These are phyloP conservation scores for Pogonomyrmex californicus DNA, from an alignment of 1,140 invertebrate species.

Conservation along the genomic window DNA sequence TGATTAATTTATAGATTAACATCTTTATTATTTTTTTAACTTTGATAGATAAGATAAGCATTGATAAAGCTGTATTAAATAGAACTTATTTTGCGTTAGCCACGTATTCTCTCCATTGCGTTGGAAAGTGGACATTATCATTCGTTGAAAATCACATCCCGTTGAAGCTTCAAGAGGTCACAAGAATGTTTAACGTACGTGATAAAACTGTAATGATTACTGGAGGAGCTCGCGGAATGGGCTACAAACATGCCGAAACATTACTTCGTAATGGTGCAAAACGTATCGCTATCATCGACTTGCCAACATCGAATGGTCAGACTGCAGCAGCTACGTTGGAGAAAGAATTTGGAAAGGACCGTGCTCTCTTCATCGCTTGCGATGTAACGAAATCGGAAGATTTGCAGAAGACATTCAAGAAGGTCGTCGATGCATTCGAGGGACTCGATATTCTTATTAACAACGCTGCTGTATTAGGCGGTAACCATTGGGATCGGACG, in stretches of 20 bases:
- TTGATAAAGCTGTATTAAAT: too few species aligned
- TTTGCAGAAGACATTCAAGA: conserved; percentile 77
- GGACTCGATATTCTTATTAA: conserved; percentile 89
- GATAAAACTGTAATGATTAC: conserved; percentile 86
- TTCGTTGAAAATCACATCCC: neutral
- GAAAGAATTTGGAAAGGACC: conserved; percentile 79
- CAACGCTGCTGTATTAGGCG: conserved; percentile 88
- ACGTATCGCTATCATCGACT: conserved; percentile 66
- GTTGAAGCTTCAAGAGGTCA: neutral
- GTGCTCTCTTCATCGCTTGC: conserved; percentile 6
- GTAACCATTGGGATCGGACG: conserved; percentile 84
- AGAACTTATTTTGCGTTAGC: too few species aligned
- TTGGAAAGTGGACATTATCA: too few species aligned
- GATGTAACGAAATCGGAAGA: conserved; percentile 37
- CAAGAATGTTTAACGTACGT: conserved; percentile 42
- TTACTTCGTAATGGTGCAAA: conserved; percentile 84
- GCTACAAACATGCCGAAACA: conserved; percentile 83
- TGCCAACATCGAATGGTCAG: conserved; percentile 16
- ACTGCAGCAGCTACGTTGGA: conserved; percentile 24
- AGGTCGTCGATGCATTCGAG: conserved; percentile 83
- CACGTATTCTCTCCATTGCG: too few species aligned
- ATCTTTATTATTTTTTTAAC: too few species aligned
- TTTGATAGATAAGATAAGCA: too few species aligned
- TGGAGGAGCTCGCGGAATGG: conserved; percentile 86
- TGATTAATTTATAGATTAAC: too few species aligned